Evolutionary conservation across 2,797 vertebrate genomes (phyloP).

Genomic region (Enteromius paludinosus): DNA sequence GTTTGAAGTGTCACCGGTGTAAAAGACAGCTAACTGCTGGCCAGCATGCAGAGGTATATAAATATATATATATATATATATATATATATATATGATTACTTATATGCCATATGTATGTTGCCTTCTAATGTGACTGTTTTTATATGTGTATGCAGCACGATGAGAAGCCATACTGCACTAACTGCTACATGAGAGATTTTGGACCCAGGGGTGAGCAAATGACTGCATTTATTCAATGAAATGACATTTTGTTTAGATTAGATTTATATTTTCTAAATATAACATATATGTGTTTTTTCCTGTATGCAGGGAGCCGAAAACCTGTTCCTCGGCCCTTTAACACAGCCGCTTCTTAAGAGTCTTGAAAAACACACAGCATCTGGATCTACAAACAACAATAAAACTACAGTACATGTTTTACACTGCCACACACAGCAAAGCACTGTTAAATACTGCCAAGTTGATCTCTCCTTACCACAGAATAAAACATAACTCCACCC

Average conservation of each 20-base stretch:
- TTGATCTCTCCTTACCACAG: not conserved
- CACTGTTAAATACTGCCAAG: not conserved
- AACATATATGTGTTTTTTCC: constrained; percentile 40
- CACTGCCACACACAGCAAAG: not conserved
- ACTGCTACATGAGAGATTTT: constrained; percentile 83
- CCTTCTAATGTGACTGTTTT: constrained; percentile 39
- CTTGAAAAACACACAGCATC: not conserved
- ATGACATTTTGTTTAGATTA: not conserved
- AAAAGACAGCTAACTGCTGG: constrained; percentile 82
- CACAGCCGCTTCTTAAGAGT: constrained; percentile 39
- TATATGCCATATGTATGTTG: not conserved
- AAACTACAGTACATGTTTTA: not conserved
- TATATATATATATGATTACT: not conserved
- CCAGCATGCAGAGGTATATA: constrained; percentile 79
- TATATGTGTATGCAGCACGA: constrained; percentile 75
- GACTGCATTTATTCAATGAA: constrained; percentile 2
- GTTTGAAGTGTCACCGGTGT: constrained; percentile 84
- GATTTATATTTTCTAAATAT: not conserved
- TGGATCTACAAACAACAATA: constrained; percentile 1
- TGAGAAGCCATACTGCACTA: constrained; percentile 82
- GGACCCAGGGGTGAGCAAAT: constrained; percentile 77
- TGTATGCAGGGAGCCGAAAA: constrained; percentile 69
- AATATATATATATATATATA: constrained; percentile 57
- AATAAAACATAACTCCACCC: not conserved
- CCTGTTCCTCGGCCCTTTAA: constrained; percentile 39